Evolutionary conservation across 2,888 invertebrate genomes (phyloP).

Genomic region (Periphyllus acericola): DNA sequence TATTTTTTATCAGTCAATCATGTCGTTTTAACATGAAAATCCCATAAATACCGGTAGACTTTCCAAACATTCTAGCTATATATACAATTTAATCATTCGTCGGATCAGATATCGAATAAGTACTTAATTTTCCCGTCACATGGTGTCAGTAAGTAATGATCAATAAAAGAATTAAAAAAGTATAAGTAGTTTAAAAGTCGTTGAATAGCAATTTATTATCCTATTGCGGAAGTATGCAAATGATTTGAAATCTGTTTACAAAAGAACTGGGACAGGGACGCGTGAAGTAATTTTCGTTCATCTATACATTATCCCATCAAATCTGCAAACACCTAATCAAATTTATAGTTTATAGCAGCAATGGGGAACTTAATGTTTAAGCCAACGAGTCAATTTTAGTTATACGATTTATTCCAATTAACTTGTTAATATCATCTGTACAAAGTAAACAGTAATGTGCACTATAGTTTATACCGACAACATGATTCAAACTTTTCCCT

Average conservation of each 20-base stretch:
- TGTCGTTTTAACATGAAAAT: constrained; percentile 14
- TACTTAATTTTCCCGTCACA: neutral
- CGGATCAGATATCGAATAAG: neutral
- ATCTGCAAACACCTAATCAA: neutral
- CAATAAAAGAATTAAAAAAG: neutral
- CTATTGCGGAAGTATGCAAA: constrained; percentile 2
- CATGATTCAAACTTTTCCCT: too few relatives aligned
- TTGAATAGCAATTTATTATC: constrained; percentile 36
- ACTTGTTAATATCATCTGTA: too few relatives aligned
- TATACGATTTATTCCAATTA: too few relatives aligned
- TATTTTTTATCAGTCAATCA: constrained; percentile 41
- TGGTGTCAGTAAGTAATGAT: neutral
- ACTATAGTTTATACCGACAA: too few relatives aligned
- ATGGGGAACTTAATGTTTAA: neutral
- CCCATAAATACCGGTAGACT: constrained; percentile 16
- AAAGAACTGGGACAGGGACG: neutral
- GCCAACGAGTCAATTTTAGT: neutral
- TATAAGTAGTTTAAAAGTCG: constrained; percentile 26
- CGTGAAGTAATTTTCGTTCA: neutral
- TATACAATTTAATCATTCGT: constrained; percentile 19
- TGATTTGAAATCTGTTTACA: constrained; percentile 1
- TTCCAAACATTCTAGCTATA: neutral
- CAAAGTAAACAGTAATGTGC: too few relatives aligned
- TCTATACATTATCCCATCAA: neutral
- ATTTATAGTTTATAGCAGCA: neutral